These are phyloP conservation scores for Puffinus mauretanicus DNA, from an alignment of 2,113 vertebrate species.

Conservation along the genomic window DNA sequence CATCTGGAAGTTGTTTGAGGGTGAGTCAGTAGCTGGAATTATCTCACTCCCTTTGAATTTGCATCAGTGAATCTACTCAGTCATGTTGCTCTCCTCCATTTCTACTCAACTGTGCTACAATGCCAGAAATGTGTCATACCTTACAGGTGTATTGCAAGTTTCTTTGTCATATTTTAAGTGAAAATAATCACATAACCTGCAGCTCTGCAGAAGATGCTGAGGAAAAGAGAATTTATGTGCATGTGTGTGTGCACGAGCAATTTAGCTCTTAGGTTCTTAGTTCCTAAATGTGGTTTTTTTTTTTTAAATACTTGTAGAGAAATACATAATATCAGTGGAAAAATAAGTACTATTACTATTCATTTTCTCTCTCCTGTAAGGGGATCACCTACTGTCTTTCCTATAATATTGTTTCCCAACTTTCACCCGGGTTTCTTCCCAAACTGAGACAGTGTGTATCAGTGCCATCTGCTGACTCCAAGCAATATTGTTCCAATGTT, in stretches of 20 bases:
- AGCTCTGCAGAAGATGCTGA: neutral
- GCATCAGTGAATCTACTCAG: neutral
- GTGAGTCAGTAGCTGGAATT: neutral
- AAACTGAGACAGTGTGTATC: neutral
- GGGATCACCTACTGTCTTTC: neutral
- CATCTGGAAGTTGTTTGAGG: neutral
- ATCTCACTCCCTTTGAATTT: neutral
- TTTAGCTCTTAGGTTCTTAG: neutral
- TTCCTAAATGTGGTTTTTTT: neutral
- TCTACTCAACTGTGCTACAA: neutral
- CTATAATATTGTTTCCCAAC: neutral
- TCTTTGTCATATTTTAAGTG: neutral
- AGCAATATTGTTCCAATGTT: neutral
- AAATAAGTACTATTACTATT: neutral
- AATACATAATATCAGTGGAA: neutral
- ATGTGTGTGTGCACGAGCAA: neutral
- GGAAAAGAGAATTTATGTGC: neutral
- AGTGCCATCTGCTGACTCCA: slow-evolving; percentile 49
- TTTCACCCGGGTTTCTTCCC: neutral
- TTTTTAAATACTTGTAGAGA: neutral
- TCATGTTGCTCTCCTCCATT: neutral
- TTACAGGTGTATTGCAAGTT: neutral
- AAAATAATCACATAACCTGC: neutral
- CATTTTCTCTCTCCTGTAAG: neutral
- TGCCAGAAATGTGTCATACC: neutral